Base-by-base conservation (phyloP, 2,888 invertebrate genomes). In the Nysson spinosus region DNA sequence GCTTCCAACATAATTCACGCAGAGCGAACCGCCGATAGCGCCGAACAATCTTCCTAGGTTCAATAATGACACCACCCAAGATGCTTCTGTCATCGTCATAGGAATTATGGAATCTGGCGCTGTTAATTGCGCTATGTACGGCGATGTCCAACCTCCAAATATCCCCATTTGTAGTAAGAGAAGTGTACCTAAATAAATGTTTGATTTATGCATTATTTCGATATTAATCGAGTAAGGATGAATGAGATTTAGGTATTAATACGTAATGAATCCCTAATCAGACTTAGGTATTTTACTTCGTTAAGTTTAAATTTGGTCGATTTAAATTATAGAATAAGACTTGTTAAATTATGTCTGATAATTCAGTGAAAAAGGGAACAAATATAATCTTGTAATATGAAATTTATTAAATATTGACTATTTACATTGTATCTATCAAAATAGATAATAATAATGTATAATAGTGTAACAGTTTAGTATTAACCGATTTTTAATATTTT, bases 51-150 rank as follows among this genome's bases (percentile, higher is more conserved):
- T 60, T 1, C 85, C 85, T 0, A 80, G 12, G 30, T 79, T 83
- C 12, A 81, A 19, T 4, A 83, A 39, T 0, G 83, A 80, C 1
- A 81, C 81, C 11, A 84, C 77, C 84, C 83, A 83, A 0, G 85
- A 83, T 4, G 81, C 75, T 37, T 84, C 76, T 3, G 43, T 30
- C 9, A 46, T 14, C 1, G 77, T 80, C 4, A 84, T 43, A 1
- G 57, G 51, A 1, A 82, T 28, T 2, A 68, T 51, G 0, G 80
- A 78, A 16, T 76, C 65, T 1, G 68, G 51, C 0, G 70, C 34
- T 0, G 72, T 79, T 20, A 83, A 40, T 16, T 42, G 16, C 0
- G 74, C 75, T 6, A 83, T 39, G 42, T 79, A 83, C 0, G 84
- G 84, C 1, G 84, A 84, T 0, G 79, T 72, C 84, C 84, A 84